Percentiles rank a stretch among this genome's conserved stretches.
phyloP scores from a whole-genome alignment of 2,888 invertebrate genomes.

The Druceiella hillmani region DNA sequence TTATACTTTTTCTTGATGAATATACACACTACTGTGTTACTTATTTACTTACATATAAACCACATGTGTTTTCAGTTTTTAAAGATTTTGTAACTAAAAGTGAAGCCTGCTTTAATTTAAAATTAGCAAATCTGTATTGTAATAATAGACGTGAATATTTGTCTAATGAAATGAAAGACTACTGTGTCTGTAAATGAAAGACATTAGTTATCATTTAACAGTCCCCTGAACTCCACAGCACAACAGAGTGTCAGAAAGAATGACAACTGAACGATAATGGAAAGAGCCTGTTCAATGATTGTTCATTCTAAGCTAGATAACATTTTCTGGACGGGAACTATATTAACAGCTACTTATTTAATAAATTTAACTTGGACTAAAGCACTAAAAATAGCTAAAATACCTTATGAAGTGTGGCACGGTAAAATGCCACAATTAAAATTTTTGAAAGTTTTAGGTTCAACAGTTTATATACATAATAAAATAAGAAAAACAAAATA shows the following conservation, averaged over 20 bases:
- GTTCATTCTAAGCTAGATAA: conserved; percentile 27
- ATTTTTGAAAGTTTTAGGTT: conserved; percentile 29
- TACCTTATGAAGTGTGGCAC: conserved; percentile 33
- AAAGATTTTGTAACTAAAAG: conserved; percentile 24
- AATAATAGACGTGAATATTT: conserved; percentile 30
- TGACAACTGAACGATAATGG: conserved; percentile 31
- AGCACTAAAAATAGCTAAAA: conserved; percentile 28
- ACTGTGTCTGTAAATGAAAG: conserved; percentile 28
- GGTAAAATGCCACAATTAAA: conserved; percentile 29
- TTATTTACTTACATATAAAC: conserved; percentile 28
- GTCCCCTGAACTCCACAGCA: conserved; percentile 32
- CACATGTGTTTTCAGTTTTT: conserved; percentile 26
- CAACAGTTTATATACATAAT: conserved; percentile 29
- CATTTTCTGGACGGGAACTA: conserved; percentile 31
- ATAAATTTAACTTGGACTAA: conserved; percentile 31
- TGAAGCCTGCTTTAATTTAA: conserved; percentile 26
- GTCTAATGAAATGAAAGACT: conserved; percentile 28
- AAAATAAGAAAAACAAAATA: conserved; percentile 28
- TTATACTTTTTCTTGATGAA: conserved; percentile 30
- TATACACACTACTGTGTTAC: conserved; percentile 29
- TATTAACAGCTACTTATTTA: conserved; percentile 30
- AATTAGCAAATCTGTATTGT: conserved; percentile 28
- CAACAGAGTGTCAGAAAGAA: conserved; percentile 32
- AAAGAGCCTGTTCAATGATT: conserved; percentile 31
- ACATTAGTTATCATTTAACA: conserved; percentile 31